Evolutionary conservation across 2,113 vertebrate species (phyloP).

Genomic region (Isurus oxyrinchus): DNA sequence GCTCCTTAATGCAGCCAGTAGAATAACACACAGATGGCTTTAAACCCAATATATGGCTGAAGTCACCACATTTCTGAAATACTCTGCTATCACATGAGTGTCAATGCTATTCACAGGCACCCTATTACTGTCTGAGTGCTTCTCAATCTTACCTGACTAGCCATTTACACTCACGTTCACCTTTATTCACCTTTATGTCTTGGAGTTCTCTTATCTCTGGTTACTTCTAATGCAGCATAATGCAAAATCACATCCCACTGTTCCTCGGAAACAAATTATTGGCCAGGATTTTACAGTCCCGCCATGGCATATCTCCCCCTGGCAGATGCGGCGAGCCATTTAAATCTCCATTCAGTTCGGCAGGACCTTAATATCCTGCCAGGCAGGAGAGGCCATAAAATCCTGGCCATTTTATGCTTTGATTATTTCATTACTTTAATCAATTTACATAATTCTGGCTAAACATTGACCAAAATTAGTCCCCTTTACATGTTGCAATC

Average conservation of each 20-base stretch:
- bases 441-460: not conserved
- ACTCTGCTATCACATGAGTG: not conserved
- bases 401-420: not conserved
- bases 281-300: too few species aligned
- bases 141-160: not conserved
- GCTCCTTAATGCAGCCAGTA: not conserved
- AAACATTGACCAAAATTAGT: not conserved
- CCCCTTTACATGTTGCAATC: not conserved
- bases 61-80: not conserved
- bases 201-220: not conserved
- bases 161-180: not conserved
- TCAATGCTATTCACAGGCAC: not conserved
- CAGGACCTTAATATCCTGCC: too few species aligned
- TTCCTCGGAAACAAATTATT: not conserved
- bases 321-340: too few species aligned
- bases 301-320: too few species aligned
- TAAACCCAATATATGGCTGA: not conserved
- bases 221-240: not conserved
- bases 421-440: not conserved
- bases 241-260: not conserved
- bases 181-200: not conserved
- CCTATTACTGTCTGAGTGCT: not conserved
- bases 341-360: too few species aligned
- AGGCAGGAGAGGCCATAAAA: too few species aligned
- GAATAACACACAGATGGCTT: not conserved